Evolutionary conservation across 2,113 vertebrate species (phyloP), one percentile per base, ranked within the genome.

Genomic region (Peromyscus leucopus): DNA sequence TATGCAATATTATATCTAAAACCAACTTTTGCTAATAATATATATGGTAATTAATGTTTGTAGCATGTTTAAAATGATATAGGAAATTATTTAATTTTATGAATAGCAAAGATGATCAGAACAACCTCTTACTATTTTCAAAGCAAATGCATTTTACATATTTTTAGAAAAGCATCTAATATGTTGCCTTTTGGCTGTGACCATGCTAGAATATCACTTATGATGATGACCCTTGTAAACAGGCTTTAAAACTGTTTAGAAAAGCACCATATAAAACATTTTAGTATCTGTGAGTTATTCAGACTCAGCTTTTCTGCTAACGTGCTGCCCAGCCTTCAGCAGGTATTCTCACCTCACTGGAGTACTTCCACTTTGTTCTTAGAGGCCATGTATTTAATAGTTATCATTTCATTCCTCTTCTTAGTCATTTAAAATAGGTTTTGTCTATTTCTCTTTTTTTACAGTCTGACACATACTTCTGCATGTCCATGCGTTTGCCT

Each of bases 391-490:
- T 8, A 83, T 78, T 65, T 83, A n/a, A 59, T 71, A 42, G 11
- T 61, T 16, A 36, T 33, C 61, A 5, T 36, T 87, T 7, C 57
- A 96, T 93, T 63, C 19, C 63, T 76, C 90, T 8, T 92, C 31
- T 42, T 19, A 83, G 19, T 48, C 74, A 76, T 48, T 55, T 48
- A 94, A 86, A 96, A 95, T 65, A 26, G 74, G 84, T 91, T 91
- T 69, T 97, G n/a, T 90, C 88, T 86, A 94, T 93, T 85, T 98
- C 61, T 98, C 95, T 97, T 95, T 97, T 88, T 88, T 98, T 98
- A 98, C 98, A 99, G 99, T 99, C 99, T 1, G 99, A 99, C 98
- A 99, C 99, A 12, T 99, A 99, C 98, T 98, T 99, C 97, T 99
- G 99, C 98, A 99, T 99, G 98, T 98, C 99, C 15, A 97, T 99